These are phyloP conservation scores for Laothoe populi DNA, from an alignment of 2,888 invertebrate species.

Conservation along the genomic window DNA sequence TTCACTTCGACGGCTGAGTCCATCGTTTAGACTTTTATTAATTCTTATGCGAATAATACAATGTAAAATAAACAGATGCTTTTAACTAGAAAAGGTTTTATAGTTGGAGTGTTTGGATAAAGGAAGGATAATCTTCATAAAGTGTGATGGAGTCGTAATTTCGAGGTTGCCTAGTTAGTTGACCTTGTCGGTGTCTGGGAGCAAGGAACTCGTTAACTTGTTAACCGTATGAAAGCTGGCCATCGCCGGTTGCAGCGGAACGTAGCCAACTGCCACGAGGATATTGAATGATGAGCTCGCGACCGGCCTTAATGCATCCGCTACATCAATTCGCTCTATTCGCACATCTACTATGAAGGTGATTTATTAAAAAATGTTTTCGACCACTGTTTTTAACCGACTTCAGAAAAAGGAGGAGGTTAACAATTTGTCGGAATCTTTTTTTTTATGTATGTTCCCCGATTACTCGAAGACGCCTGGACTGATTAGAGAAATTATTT, in stretches of 20 bases:
- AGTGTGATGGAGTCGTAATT: slow-evolving; percentile 9
- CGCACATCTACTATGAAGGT: slow-evolving; percentile 25
- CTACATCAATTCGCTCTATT: slow-evolving; percentile 40
- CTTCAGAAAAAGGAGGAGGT: too few species aligned
- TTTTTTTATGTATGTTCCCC: too few species aligned
- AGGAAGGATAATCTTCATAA: slow-evolving; percentile 25
- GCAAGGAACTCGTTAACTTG: slow-evolving; percentile 45
- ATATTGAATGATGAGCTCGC: slow-evolving; percentile 71
- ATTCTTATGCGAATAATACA: neutral
- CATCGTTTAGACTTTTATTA: slow-evolving; percentile 4
- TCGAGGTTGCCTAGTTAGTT: slow-evolving; percentile 18
- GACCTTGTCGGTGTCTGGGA: slow-evolving; percentile 31
- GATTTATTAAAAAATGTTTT: neutral
- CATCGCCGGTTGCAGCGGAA: slow-evolving; percentile 42
- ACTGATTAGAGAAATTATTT: too few species aligned
- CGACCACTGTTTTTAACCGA: too few species aligned
- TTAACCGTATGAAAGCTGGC: slow-evolving; percentile 34
- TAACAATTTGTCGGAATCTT: too few species aligned
- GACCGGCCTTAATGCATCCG: slow-evolving; percentile 47
- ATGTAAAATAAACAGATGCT: slow-evolving; percentile 1
- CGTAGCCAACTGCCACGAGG: slow-evolving; percentile 42
- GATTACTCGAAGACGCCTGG: too few species aligned
- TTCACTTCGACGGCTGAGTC: slow-evolving; percentile 11
- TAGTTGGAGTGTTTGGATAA: neutral
- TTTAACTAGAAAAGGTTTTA: slow-evolving; percentile 14